These are phyloP conservation scores for Montipora efflorescens DNA, from an alignment of 64 coral and sea anemone species.

Conservation along the genomic window DNA sequence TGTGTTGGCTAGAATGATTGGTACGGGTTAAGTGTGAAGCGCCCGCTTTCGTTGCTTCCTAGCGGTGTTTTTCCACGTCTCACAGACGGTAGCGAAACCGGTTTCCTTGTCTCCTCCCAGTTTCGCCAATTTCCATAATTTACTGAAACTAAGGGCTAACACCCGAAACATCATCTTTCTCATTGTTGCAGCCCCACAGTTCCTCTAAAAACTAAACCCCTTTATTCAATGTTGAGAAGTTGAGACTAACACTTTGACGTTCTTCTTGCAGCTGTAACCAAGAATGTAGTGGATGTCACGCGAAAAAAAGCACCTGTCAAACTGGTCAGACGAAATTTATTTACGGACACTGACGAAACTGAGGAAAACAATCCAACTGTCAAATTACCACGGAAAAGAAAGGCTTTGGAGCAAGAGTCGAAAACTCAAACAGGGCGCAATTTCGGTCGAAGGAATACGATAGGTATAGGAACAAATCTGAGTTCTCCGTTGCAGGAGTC, in stretches of 20 bases:
- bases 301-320: constrained; percentile 83
- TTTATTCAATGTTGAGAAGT: not conserved
- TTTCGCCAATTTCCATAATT: not conserved
- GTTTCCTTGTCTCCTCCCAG: no score
- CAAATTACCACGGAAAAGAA: not conserved
- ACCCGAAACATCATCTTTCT: no score
- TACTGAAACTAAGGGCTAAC: not conserved
- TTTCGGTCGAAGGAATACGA: constrained; percentile 30
- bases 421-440: constrained; percentile 21
- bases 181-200: no score
- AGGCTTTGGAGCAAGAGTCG: not conserved
- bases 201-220: no score
- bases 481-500: no score
- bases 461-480: not conserved
- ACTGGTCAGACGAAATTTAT: constrained; percentile 88
- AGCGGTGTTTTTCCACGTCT: no score
- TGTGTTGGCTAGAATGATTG: no score
- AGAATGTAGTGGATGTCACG: constrained; percentile 18
- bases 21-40: no score
- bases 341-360: constrained; percentile 54
- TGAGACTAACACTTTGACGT: not conserved
- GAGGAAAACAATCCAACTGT: not conserved
- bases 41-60: no score
- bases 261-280: not conserved
- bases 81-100: no score